Percentiles rank a stretch among this genome's conserved stretches.
Evolutionary conservation across 1,140 invertebrate genomes (phyloP).

Genomic region (Augochlora pura): DNA sequence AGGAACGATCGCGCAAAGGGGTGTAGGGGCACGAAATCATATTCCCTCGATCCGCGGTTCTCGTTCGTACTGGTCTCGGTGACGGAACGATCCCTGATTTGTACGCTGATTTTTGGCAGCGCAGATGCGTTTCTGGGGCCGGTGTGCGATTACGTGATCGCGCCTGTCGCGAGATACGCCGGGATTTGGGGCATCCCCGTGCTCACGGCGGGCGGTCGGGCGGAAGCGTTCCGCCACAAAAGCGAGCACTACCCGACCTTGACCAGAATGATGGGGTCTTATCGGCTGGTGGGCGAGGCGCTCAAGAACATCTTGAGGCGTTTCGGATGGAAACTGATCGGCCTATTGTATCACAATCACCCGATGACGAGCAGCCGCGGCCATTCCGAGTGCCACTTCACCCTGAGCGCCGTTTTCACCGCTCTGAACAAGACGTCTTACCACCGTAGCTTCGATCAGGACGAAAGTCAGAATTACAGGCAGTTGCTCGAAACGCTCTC

Average conservation of each 20-base stretch:
- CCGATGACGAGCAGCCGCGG: slow-evolving; percentile 80
- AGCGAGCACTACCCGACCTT: slow-evolving; percentile 86
- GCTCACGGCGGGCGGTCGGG: slow-evolving; percentile 91
- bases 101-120: slow-evolving; percentile 46
- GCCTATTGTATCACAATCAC: slow-evolving; percentile 87
- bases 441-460: slow-evolving; percentile 85
- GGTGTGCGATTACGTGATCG: slow-evolving; percentile 94
- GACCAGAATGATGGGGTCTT: slow-evolving; percentile 92
- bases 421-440: slow-evolving; percentile 82
- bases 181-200: slow-evolving; percentile 94
- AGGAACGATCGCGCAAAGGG: too few species aligned
- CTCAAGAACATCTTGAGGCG: slow-evolving; percentile 84
- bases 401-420: slow-evolving; percentile 85
- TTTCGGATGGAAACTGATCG: slow-evolving; percentile 87
- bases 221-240: slow-evolving; percentile 88
- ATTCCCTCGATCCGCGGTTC: too few species aligned
- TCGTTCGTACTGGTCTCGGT: too few species aligned
- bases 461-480: slow-evolving; percentile 81
- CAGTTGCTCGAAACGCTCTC: slow-evolving; percentile 85
- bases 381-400: slow-evolving; percentile 88
- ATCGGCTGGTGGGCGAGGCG: slow-evolving; percentile 87
- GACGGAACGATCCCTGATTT: slow-evolving; percentile 29
- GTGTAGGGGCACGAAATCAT: too few species aligned
- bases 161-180: slow-evolving; percentile 93
- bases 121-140: slow-evolving; percentile 94